Base-by-base conservation (phyloP, 2,888 invertebrate genomes). In the Cheilosia urbana region DNA sequence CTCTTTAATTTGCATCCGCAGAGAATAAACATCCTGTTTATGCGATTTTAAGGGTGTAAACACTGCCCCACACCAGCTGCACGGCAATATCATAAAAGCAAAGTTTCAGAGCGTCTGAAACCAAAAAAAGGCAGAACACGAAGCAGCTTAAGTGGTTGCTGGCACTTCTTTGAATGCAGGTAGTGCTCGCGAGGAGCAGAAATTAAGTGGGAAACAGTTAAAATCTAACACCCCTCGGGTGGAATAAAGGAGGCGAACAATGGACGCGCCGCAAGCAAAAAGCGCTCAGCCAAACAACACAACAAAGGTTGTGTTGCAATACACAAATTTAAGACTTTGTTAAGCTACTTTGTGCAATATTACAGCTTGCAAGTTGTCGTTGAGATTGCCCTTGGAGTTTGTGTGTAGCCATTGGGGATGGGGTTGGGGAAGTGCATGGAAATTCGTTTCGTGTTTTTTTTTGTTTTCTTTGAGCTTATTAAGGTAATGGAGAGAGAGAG, bases 241-340 rank as follows among this genome's bases (percentile, higher is more conserved):
- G 15, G 27, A 58, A 27, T 21, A 37, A 58, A 15, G 37, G 4
- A 37, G 13, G 4, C 37, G 13, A 13, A 66, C 47, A 49, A 49
- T 49, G 49, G 49, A 21, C 47, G 13, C 15, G n/a, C 4, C 49
- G 49, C 13, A 53, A 65, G 42, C 19, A 42, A 55, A 51, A 45
- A 53, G 62, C 24, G 17, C 34, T 30, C 21, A 55, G 42, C 37
- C n/a, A 34, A 51, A 69, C 13, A 77, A 68, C 57, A 75, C 71
- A 84, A 80, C 53, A 84, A 76, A 71, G 51, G 80, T 76, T 84
- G 71, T 17, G 17, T 7, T 45, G 19, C 69, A 66, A 37, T 53
- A 65, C 58, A 76, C 71, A 84, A 80, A 76, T 84, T 73, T 75
- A 75, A 76, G 75, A 66, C 75, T 80, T 84, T 84, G 73, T 66